A percentile compares a stretch with the other conserved stretches of the same genome.
Evolutionary conservation across 2,113 vertebrate genomes (phyloP).

Genomic region (Hydrolagus affinis): DNA sequence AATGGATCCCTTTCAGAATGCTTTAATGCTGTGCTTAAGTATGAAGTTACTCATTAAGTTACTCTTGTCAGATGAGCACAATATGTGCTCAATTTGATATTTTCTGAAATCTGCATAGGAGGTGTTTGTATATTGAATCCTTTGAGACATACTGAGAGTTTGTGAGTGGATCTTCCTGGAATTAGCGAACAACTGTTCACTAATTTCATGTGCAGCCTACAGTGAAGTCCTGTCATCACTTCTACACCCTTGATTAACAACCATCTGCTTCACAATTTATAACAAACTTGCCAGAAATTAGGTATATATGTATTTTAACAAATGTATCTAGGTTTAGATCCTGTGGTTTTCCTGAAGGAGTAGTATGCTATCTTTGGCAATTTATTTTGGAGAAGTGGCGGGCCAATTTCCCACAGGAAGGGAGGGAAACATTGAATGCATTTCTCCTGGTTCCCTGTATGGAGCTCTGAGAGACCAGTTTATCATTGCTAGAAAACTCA

Average conservation of each 20-base stretch:
- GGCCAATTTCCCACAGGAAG: neutral
- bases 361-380: neutral
- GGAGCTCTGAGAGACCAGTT: too few relatives aligned
- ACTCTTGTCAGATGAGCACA: too few relatives aligned
- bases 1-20: too few relatives aligned
- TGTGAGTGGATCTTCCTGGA: neutral
- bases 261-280: slow-evolving; percentile 41
- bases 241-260: slow-evolving; percentile 40
- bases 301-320: neutral
- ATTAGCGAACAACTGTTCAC: slow-evolving; percentile 36
- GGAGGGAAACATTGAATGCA: neutral
- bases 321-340: neutral
- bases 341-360: neutral
- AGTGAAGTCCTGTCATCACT: slow-evolving; percentile 35
- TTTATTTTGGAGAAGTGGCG: neutral
- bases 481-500: too few relatives aligned
- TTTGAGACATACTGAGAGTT: neutral
- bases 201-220: slow-evolving; percentile 36
- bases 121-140: neutral
- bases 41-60: too few relatives aligned
- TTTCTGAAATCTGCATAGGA: neutral
- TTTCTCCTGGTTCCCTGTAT: too few relatives aligned
- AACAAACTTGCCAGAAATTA: slow-evolving; percentile 41
- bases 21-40: too few relatives aligned
- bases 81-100: too few relatives aligned